Conservation (phyloP, 2,797 vertebrate species). For the Anableps anableps region DNA sequence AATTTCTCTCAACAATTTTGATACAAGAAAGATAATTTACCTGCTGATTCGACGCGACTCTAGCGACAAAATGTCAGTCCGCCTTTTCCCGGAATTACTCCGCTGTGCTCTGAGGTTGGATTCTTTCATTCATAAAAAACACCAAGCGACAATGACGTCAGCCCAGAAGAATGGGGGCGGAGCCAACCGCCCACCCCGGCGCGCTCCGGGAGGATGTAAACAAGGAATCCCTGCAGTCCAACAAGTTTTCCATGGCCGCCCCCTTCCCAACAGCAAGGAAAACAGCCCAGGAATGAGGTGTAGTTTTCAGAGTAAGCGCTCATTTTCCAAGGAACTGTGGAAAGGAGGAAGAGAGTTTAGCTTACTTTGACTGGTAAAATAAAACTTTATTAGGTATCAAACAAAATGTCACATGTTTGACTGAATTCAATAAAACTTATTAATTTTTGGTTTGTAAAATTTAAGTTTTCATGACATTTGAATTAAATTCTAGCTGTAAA, state of each 20-base stretch:
- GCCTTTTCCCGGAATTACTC: conserved; percentile 98
- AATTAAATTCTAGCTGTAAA: background rate
- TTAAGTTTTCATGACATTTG: background rate
- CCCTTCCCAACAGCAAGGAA: conserved; percentile 20
- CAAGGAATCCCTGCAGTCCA: conserved; percentile 77
- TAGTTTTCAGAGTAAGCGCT: background rate
- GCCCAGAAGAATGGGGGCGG: conserved; percentile 84
- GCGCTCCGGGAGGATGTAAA: conserved; percentile 79
- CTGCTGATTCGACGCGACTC: conserved; percentile 70
- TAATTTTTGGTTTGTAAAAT: background rate
- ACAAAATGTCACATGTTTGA: background rate
- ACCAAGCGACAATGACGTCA: conserved; percentile 92
- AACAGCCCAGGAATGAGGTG: conserved; percentile 20
- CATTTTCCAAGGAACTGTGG: background rate
- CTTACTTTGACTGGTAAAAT: background rate
- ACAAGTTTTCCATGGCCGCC: conserved; percentile 69
- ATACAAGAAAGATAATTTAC: conserved; percentile 46
- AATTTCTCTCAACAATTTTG: background rate
- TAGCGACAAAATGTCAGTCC: conserved; percentile 84
- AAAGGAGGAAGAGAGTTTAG: background rate
- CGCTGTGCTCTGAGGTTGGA: conserved; percentile 85
- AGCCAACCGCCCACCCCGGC: conserved; percentile 71
- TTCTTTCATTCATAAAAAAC: conserved; percentile 99
- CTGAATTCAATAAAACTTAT: background rate
- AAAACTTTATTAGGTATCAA: background rate